phyloP scores from a whole-genome alignment of 1,140 invertebrate species.

The Rhagoletis zephyria region DNA sequence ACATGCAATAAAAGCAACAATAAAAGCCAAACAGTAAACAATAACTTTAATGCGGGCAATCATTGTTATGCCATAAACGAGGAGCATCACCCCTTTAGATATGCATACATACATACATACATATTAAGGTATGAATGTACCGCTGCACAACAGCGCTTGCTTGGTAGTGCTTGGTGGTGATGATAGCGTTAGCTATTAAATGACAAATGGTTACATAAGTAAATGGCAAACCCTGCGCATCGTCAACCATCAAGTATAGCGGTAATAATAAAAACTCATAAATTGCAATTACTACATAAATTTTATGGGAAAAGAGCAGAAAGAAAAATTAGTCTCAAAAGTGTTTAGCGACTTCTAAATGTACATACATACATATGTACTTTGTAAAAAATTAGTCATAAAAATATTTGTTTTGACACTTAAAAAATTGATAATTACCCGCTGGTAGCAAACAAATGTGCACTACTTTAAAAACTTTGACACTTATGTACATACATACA shows the following conservation, averaged over 20 bases:
- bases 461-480: too few species aligned
- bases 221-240: neutral
- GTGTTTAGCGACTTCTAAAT: too few species aligned
- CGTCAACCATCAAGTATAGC: neutral
- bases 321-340: neutral
- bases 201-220: constrained; percentile 32
- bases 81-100: neutral
- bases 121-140: neutral
- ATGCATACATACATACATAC: neutral
- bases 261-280: neutral
- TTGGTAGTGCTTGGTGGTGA: neutral
- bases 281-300: constrained; percentile 27
- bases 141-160: neutral
- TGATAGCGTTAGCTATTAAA: neutral
- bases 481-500: too few species aligned
- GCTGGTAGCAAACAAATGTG: too few species aligned
- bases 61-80: neutral
- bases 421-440: neutral
- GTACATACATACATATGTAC: too few species aligned
- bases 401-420: neutral
- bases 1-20: neutral
- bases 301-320: neutral
- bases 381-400: neutral
- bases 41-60: constrained; percentile 29
- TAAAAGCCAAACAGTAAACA: constrained; percentile 32